Conservation (phyloP, 2,888 invertebrate genomes). For the Escarpia spicata region DNA sequence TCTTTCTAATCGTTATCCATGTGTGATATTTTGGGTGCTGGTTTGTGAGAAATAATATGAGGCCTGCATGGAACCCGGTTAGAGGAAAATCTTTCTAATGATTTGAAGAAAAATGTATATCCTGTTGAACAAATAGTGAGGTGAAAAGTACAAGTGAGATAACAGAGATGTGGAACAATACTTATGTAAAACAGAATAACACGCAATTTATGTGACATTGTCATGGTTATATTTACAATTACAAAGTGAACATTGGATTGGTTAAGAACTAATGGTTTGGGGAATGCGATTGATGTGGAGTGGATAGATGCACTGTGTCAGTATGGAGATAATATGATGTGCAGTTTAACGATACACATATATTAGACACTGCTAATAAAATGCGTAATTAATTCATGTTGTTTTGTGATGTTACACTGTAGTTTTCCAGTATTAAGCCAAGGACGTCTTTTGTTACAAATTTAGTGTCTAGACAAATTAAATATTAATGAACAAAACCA, state of each 20-base stretch:
- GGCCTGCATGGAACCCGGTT: not conserved
- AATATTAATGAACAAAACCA: not conserved
- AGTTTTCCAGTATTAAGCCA: too few species aligned
- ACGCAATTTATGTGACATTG: not conserved
- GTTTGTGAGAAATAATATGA: not conserved
- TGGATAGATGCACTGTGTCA: not conserved
- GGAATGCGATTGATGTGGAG: not conserved
- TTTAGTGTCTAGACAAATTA: not conserved
- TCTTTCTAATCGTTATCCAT: not conserved
- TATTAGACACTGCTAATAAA: slow-evolving; percentile 5
- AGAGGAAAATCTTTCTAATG: not conserved
- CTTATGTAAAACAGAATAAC: not conserved
- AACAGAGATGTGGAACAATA: not conserved
- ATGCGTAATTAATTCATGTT: not conserved
- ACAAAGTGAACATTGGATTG: not conserved
- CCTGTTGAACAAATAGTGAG: not conserved
- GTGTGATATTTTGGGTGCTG: not conserved
- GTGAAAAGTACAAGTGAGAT: not conserved
- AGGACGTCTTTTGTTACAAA: not conserved
- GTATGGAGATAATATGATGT: not conserved
- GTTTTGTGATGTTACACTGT: not conserved
- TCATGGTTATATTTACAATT: not conserved
- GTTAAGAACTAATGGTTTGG: not conserved
- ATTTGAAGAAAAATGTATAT: not conserved
- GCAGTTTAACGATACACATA: not conserved